These are phyloP conservation scores for Psammodynastes pulverulentus DNA, from an alignment of 2,113 vertebrate genomes.

Conservation along the genomic window DNA sequence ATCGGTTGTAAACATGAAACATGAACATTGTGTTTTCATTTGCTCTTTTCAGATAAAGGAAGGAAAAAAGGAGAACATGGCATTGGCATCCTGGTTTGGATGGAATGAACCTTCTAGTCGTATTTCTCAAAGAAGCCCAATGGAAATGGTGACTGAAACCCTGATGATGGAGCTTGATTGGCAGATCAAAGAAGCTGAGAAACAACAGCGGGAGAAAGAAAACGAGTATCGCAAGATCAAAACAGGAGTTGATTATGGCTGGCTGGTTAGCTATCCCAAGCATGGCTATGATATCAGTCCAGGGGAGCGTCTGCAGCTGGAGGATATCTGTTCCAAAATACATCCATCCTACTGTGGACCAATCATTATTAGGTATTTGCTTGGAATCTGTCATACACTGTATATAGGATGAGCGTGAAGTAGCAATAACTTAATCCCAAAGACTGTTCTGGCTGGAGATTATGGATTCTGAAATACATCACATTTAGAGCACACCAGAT, in stretches of 20 bases:
- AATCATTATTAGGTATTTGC: slow-evolving; percentile 83
- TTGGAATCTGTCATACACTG: neutral
- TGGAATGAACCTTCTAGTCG: slow-evolving; percentile 79
- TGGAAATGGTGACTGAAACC: slow-evolving; percentile 88
- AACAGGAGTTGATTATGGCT: slow-evolving; percentile 94
- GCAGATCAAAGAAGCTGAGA: slow-evolving; percentile 88
- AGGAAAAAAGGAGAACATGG: slow-evolving; percentile 49
- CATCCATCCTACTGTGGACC: slow-evolving; percentile 88
- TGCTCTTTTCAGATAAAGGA: slow-evolving; percentile 5
- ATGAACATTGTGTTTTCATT: neutral
- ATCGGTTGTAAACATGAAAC: neutral
- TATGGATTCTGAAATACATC: neutral
- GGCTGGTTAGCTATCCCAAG: slow-evolving; percentile 84
- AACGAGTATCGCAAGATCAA: slow-evolving; percentile 77
- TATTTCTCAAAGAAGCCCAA: slow-evolving; percentile 74
- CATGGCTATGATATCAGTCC: slow-evolving; percentile 81
- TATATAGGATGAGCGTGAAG: neutral
- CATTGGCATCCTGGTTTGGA: slow-evolving; percentile 86
- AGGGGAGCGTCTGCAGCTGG: slow-evolving; percentile 83
- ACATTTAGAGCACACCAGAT: neutral
- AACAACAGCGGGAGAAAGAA: slow-evolving; percentile 82
- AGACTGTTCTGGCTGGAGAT: neutral
- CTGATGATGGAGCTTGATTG: slow-evolving; percentile 94
- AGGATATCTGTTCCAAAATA: slow-evolving; percentile 89
- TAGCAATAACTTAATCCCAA: neutral